Evolutionary conservation across 1,140 invertebrate species (phyloP), one percentile per base, ranked within the genome.

Genomic region (Sminthurinus signatus): DNA sequence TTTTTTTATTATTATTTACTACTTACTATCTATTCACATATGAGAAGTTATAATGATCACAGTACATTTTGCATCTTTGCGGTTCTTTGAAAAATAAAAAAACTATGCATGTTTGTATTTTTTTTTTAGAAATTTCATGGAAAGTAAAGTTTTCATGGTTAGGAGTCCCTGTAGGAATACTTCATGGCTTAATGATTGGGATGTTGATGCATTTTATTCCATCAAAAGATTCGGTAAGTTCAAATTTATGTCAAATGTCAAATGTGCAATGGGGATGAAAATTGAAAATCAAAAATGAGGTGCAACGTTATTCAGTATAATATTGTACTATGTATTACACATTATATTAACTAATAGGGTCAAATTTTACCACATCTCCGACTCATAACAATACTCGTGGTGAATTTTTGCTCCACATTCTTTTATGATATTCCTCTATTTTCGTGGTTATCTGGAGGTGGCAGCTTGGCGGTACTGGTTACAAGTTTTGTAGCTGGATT

Each of bases 171-270:
- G n/a, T n/a, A 15, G 67, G 67, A 1, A 55, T 67, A 36, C 0
- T 67, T 8, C 65, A 71, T 29, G 69, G 69, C 10, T 0, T 62
- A 1, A 15, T 67, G 1, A 31, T 65, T 15, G 69, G 69, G 1
- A 57, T 54, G 1, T 23, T 71, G 23, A 23, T 71, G 28, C 69
- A 71, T 39, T 71, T 71, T 48, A 29, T 71, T 17, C 69, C 69
- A 3, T 48, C 69, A 8, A 43, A 56, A 31, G 46, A 65, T n/a
- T 54, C 42, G 25, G 63, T 65, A 68, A 61, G 31, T 51, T 64
- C 15, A n/a, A 36, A 60, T 17, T 25, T 5, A 19, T 10, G n/a
- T 10, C 4, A 48, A 25, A 10, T 19, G 44, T 19, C n/a, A 8
- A 10, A 25, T 25, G 8, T 48, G n/a, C 44, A 25, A 15, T 36